These are phyloP conservation scores for Zoanthus sociatus DNA, from an alignment of 92 coral and sea anemone species.

Conservation along the genomic window DNA sequence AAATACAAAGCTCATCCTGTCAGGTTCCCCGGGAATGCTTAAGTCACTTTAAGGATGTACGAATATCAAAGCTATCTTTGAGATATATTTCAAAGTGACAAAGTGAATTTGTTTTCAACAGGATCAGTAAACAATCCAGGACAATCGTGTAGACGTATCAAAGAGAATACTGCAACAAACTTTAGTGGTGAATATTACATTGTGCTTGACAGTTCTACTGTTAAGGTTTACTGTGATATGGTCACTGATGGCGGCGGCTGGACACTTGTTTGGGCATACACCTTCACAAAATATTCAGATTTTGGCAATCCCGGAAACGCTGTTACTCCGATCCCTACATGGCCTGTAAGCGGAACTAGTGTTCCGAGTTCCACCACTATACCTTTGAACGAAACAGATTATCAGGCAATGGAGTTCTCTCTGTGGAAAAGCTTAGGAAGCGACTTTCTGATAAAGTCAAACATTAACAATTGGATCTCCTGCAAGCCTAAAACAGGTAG, in stretches of 20 bases:
- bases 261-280: constrained; percentile 20
- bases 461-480: constrained; percentile 26
- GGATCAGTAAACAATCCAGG: not conserved
- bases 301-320: constrained; percentile 7
- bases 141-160: not conserved
- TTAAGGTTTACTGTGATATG: constrained; percentile 15
- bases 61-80: no score
- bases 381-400: not conserved
- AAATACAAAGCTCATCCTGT: no score
- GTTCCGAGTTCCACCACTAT: not conserved
- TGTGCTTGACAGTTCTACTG: not conserved
- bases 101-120: not conserved
- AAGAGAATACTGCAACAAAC: not conserved
- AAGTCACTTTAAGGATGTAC: no score
- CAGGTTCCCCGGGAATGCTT: no score
- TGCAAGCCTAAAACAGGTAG: not conserved
- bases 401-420: constrained; percentile 20
- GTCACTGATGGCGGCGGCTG: constrained; percentile 10
- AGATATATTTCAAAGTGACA: no score
- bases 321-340: not conserved
- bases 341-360: not conserved
- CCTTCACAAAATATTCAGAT: constrained; percentile 1
- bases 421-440: constrained; percentile 8
- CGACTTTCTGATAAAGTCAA: constrained; percentile 7
- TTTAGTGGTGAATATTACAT: constrained; percentile 1